Evolutionary conservation across 1,140 invertebrate species (phyloP), one percentile per base, ranked within the genome.

Genomic region (Homarus americanus): DNA sequence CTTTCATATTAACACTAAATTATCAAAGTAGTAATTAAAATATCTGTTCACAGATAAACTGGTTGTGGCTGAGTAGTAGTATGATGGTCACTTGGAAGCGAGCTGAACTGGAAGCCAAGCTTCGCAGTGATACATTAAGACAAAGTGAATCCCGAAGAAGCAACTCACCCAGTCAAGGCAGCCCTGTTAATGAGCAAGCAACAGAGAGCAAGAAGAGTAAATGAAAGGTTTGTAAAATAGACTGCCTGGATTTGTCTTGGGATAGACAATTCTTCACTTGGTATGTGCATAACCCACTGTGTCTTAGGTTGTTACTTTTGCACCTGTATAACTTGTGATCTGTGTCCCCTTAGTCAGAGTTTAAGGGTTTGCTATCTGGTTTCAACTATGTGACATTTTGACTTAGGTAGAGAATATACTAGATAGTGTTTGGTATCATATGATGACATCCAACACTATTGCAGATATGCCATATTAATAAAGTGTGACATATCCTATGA

Each of bases 31-130:
- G n/a, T n/a, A n/a, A 28, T 72, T 72, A 28, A 9, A 28, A 40
- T 75, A 40, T 76, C 40, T 76, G 75, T 76, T 32, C 40, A 32
- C 63, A 69, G 63, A 69, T 69, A 69, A 88, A 88, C 58, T 88
- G 86, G 86, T 36, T 88, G 28, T 88, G 86, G 86, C 40, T 88
- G 58, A 88, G 86, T 41, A 88, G 86, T 58, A 88, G 78, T 34
- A 88, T 88, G 86, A 88, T 88, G 86, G 86, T 88, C 28, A 88
- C 86, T 15, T 88, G 86, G 86, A 88, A 88, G 76, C 69, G 38
- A 66, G 86, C 86, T 38, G 86, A 88, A 66, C 36, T 88, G 17
- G 86, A 88, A 53, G 86, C 86, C 24, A 78, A 66, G 63, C n/a
- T 76, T 12, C 49, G 40, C 5, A 38, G 53, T 5, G 76, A 88